phyloP scores from a whole-genome alignment of 2,888 invertebrate species.

The Diarsia dahlii region DNA sequence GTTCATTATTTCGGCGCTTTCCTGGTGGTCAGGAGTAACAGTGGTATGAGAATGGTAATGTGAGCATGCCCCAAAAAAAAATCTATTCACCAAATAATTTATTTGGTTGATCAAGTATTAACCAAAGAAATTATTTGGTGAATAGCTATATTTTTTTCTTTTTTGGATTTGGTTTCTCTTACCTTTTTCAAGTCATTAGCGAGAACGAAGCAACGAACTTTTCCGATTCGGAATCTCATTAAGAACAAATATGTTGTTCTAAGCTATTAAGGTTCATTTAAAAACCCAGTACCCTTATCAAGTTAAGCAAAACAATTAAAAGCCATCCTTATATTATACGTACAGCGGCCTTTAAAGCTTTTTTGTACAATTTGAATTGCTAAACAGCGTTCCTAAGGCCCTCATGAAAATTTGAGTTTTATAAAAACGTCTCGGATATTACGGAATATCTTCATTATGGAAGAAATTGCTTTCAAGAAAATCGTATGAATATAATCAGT shows the following conservation, averaged over 20 bases:
- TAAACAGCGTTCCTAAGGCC: slow-evolving; percentile 69
- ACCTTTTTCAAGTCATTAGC: not conserved
- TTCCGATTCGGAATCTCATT: slow-evolving; percentile 33
- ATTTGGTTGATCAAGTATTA: too few relatives aligned
- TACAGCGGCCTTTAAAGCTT: slow-evolving; percentile 65
- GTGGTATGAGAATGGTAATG: too few relatives aligned
- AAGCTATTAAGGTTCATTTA: slow-evolving; percentile 34
- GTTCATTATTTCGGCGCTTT: too few relatives aligned
- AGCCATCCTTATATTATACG: slow-evolving; percentile 64
- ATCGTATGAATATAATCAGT: slow-evolving; percentile 47
- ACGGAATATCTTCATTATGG: slow-evolving; percentile 72
- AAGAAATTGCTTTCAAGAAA: slow-evolving; percentile 71
- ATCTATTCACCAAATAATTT: not conserved
- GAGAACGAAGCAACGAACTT: not conserved
- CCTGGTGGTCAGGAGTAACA: too few relatives aligned
- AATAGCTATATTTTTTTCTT: too few relatives aligned
- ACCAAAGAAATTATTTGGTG: too few relatives aligned
- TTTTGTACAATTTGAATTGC: slow-evolving; percentile 75
- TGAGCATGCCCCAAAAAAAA: too few relatives aligned
- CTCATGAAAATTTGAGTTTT: slow-evolving; percentile 68
- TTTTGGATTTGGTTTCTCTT: not conserved
- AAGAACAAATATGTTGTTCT: slow-evolving; percentile 10
- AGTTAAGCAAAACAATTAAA: slow-evolving; percentile 69
- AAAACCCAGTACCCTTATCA: slow-evolving; percentile 41
- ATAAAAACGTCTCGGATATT: slow-evolving; percentile 67